phyloP scores from a whole-genome alignment of 2,888 invertebrate species.

The Drosophila koepferae region DNA sequence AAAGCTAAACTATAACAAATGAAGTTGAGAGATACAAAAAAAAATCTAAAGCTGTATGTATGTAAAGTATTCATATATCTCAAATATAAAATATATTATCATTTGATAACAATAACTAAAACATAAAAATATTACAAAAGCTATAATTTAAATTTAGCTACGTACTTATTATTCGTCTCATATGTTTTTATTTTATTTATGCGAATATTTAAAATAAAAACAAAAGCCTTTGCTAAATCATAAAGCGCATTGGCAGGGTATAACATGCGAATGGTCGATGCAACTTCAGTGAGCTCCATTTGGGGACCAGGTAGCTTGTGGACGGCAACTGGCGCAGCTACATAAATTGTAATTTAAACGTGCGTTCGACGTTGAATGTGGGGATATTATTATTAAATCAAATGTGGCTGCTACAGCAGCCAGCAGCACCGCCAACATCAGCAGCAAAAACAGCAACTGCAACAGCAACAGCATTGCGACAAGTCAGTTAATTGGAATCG shows the following conservation, averaged over 20 bases:
- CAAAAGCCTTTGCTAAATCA: neutral
- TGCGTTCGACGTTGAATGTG: conserved; percentile 29
- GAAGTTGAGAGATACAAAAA: neutral
- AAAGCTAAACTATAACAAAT: neutral
- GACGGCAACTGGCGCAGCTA: conserved; percentile 40
- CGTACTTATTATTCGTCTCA: neutral
- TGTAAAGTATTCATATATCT: too few relatives aligned
- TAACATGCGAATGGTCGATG: neutral
- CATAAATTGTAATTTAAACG: conserved; percentile 72
- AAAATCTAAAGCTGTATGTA: too few relatives aligned
- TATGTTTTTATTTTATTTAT: neutral
- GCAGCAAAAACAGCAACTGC: conserved; percentile 19
- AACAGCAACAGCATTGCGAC: conserved; percentile 11
- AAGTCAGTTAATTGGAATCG: conserved; percentile 24
- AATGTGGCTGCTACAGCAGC: conserved; percentile 32
- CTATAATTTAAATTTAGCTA: neutral
- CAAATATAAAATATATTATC: too few relatives aligned
- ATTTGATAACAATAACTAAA: too few relatives aligned
- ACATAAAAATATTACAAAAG: neutral
- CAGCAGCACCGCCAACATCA: conserved; percentile 3
- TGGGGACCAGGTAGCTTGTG: conserved; percentile 47
- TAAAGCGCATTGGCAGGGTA: neutral
- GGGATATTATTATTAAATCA: conserved; percentile 71
- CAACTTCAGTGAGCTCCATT: conserved; percentile 11
- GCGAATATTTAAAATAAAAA: neutral